Percentiles rank a stretch among this genome's conserved stretches.
phyloP scores from a whole-genome alignment of 1,140 invertebrate species.

The Druon quercuslanigerum region DNA sequence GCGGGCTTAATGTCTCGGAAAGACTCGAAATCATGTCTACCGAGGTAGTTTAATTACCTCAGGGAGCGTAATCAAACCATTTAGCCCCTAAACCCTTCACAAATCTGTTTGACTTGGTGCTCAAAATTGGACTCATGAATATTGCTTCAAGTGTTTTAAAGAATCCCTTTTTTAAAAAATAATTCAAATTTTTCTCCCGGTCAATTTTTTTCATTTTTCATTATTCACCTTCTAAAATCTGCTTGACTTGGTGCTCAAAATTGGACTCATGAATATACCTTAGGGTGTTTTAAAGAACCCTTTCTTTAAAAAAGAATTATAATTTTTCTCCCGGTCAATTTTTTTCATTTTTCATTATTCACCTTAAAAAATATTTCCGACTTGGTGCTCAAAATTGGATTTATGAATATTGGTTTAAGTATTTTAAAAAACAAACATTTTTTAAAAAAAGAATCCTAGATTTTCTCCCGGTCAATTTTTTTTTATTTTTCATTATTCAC shows the following conservation, averaged over 20 bases:
- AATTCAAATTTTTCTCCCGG: too few species aligned
- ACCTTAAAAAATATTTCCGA: background rate
- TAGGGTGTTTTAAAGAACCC: background rate
- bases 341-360: too few species aligned
- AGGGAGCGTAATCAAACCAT: constrained; percentile 19
- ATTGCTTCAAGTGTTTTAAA: background rate
- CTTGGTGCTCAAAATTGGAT: background rate
- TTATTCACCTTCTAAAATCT: background rate
- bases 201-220: too few species aligned
- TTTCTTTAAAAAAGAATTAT: background rate
- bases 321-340: too few species aligned
- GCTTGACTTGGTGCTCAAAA: background rate
- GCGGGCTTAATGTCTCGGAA: constrained; percentile 5
- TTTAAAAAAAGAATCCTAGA: too few species aligned
- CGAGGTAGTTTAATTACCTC: constrained; percentile 16
- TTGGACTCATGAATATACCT: background rate
- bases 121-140: background rate
- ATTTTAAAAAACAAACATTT: too few species aligned
- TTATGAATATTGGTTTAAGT: too few species aligned
- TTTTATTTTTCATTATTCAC: too few species aligned
- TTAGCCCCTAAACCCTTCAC: constrained; percentile 1
- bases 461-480: too few species aligned
- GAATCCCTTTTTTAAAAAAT: background rate
- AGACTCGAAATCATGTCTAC: constrained; percentile 1
- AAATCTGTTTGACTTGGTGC: constrained; percentile 11